Evolutionary conservation across 2,888 invertebrate species (phyloP).

Genomic region (Sphaeridia pumilis): DNA sequence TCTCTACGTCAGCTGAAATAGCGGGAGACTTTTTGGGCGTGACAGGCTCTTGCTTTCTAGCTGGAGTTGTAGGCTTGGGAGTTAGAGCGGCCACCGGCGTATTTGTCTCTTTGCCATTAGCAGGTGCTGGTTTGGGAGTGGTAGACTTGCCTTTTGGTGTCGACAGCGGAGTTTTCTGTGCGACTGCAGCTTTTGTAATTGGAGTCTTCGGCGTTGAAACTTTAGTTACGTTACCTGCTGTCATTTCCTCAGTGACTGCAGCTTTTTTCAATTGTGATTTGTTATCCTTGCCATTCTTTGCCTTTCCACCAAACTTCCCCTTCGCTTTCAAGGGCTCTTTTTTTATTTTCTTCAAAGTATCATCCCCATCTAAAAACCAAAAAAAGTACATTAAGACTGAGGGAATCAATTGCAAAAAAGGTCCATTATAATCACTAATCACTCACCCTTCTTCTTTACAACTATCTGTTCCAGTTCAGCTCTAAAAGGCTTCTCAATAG

Average conservation of each 20-base stretch:
- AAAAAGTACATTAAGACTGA: too few species aligned
- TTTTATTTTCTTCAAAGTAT: constrained; percentile 16
- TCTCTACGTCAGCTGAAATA: neutral
- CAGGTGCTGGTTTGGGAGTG: neutral
- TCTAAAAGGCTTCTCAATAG: too few species aligned
- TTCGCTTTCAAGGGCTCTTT: neutral
- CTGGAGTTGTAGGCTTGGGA: neutral
- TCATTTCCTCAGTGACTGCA: neutral
- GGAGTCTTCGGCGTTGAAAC: neutral
- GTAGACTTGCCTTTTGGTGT: neutral
- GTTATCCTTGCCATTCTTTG: neutral
- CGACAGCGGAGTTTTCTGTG: neutral
- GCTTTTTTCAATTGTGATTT: neutral
- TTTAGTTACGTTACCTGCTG: neutral
- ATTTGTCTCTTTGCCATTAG: neutral
- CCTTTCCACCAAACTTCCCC: too few species aligned
- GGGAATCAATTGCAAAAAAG: too few species aligned
- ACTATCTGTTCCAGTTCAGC: neutral
- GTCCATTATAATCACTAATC: neutral
- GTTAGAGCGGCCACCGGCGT: neutral
- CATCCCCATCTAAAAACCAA: too few species aligned
- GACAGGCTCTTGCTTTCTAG: neutral
- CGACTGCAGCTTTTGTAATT: neutral
- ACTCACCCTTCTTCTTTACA: neutral
- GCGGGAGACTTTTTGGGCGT: neutral